Conservation (phyloP, 2,797 vertebrate genomes). For the Corythornis leucogaster region DNA sequence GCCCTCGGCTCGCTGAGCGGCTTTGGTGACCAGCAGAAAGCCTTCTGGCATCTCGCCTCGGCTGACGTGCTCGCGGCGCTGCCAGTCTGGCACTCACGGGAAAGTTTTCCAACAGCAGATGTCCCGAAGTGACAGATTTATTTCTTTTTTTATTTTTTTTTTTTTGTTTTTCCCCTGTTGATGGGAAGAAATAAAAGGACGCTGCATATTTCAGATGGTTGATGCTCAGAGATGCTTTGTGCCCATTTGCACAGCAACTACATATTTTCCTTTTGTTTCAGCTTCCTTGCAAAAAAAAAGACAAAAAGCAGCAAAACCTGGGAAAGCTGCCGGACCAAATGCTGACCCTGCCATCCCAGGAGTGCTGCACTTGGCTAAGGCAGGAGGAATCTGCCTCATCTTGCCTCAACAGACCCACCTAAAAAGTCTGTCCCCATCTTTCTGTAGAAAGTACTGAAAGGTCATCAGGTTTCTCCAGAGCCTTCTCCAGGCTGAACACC, state of each 20-base stretch:
- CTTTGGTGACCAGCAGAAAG: conserved; percentile 72
- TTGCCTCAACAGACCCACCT: background rate
- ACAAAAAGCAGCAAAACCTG: background rate
- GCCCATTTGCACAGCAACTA: background rate
- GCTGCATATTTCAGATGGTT: conserved; percentile 47
- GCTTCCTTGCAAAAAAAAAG: background rate
- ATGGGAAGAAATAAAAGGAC: conserved; percentile 34
- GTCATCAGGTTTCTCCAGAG: background rate
- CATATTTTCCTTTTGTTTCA: conserved; percentile 16
- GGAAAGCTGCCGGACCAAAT: background rate
- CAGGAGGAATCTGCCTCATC: background rate
- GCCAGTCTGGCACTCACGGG: conserved; percentile 74
- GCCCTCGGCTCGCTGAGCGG: conserved; percentile 57
- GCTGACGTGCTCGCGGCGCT: conserved; percentile 77
- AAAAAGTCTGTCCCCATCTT: background rate
- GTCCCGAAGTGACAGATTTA: conserved; percentile 57
- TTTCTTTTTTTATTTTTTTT: background rate
- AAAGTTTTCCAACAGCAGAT: conserved; percentile 72
- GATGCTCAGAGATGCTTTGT: background rate
- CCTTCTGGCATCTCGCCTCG: conserved; percentile 69
- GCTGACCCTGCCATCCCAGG: background rate
- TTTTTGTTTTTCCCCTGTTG: background rate
- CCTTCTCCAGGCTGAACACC: background rate
- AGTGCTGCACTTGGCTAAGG: background rate
- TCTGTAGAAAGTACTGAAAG: background rate